These are phyloP conservation scores for Drosophila testacea DNA, from an alignment of 2,888 invertebrate genomes.

Conservation along the genomic window DNA sequence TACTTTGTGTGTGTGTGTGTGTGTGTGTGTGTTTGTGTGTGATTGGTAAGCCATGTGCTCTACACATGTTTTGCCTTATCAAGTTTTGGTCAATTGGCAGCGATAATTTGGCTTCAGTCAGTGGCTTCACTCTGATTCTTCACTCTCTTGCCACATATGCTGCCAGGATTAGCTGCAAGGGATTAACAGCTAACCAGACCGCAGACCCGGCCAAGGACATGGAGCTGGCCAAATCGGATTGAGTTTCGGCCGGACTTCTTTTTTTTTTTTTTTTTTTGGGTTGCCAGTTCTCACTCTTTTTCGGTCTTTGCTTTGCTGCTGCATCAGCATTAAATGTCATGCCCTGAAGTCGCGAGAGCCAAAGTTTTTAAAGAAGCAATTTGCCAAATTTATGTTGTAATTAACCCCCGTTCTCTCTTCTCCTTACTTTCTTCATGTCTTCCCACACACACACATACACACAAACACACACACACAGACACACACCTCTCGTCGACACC, in stretches of 20 bases:
- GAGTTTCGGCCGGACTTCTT: no score
- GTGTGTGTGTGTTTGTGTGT: not conserved
- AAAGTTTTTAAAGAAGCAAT: conserved; percentile 73
- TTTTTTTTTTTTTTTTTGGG: not conserved
- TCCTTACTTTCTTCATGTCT: not conserved
- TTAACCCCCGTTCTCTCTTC: conserved; percentile 32
- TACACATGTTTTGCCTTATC: conserved; percentile 60
- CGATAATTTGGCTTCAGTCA: conserved; percentile 63
- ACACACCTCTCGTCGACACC: conserved; percentile 4
- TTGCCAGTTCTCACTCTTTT: not conserved
- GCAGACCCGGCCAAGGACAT: conserved; percentile 27
- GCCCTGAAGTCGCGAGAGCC: conserved; percentile 36
- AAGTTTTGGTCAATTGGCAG: conserved; percentile 59
- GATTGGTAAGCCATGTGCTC: conserved; percentile 29
- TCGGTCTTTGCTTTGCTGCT: conserved; percentile 18
- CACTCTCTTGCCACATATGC: conserved; percentile 38
- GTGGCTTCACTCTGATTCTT: conserved; percentile 9
- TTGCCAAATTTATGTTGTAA: conserved; percentile 75
- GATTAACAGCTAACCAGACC: conserved; percentile 57
- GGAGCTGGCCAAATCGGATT: conserved; percentile 3
- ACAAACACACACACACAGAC: not conserved
- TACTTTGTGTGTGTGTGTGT: not conserved
- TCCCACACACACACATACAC: not conserved
- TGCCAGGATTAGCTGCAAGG: conserved; percentile 50
- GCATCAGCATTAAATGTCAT: conserved; percentile 49